Evolutionary conservation across 2,888 invertebrate species (phyloP), one percentile per base, ranked within the genome.

Genomic region (Sesia bembeciformis): DNA sequence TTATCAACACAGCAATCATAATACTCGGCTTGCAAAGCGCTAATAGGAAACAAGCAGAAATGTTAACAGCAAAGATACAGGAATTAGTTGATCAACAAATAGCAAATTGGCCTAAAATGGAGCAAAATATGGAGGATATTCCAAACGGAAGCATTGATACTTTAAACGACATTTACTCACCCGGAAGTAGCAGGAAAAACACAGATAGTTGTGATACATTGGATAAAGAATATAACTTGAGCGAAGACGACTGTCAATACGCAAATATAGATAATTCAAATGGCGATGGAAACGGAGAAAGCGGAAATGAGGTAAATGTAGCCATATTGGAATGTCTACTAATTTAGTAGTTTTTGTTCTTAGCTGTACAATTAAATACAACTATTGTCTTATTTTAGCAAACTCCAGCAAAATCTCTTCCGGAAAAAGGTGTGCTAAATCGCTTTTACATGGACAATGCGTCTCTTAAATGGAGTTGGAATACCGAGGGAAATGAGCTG

Each of bases 1-100:
- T 94, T 52, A 90, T 92, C 58, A 93, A 93, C 60, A 92, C 92
- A 0, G 81, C 89, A 3, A 90, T 91, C 5, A 90, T 92, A n/a
- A 87, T 93, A 59, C 81, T 91, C 53, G 91, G 92, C 57, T 56
- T 90, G 43, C 84, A 86, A 70, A 82, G 83, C 50, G 86, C 90
- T 0, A 85, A 86, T 53, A 83, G 74, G 58, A 90, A 88, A 54
- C 85, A 89, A 65, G 81, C 84, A 0, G 88, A 90, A 65, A 79
- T 85, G 60, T 62, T 90, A 5, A 81, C 87, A 0, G 81, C 80
- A 0, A 90, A 86, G 64, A 83, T 90, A 56, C 88, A 88, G 58
- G 84, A 87, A 56, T 56, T 88, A 3, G 82, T 87, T 0, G 87
- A 87, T 54, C 81, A 83, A 53, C 86, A 86, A 49, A 78, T 86